Evolutionary conservation across 2,888 invertebrate genomes (phyloP), one percentile per base, ranked within the genome.

Genomic region (Rhagonycha lutea): DNA sequence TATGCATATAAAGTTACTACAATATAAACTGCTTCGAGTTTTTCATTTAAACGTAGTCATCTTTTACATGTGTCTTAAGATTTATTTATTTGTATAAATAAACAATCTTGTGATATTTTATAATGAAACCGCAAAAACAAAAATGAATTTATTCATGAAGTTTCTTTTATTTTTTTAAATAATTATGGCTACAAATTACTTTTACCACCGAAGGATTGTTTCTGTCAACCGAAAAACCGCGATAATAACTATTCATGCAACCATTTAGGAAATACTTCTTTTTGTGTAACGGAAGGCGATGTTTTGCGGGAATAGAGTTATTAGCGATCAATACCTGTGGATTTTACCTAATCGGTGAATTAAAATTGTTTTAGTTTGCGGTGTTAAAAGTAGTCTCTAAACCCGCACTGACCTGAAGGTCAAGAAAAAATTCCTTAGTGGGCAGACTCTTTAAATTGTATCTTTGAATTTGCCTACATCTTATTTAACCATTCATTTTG

Each of bases 31-130:
- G 61, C 70, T 62, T 62, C 14, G 28, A 62, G 70, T 70, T 62
- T 70, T 70, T 70, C 70, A 70, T 61, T 62, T 70, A 62, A 70
- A 70, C 70, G 70, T 14, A 70, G 70, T 70, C 70, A 70, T 70
- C 62, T 70, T 70, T 70, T 62, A 70, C 70, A 70, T 61, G 61
- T 70, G 70, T 70, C 62, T 62, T 70, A 62, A 69, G 69, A 70
- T 70, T 70, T 70, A 70, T 70, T 61, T 62, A 47, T 70, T 70
- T 70, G 70, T 62, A 70, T 70, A 70, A 70, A 70, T 62, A 70
- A 70, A 47, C n/a, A 47, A n/a, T 47, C n/a, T 8, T 8, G 47
- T 47, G 47, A 47, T 47, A 47, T 47, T 47, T 47, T 47, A 47
- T n/a, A 47, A 47, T 47, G 47, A 47, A n/a, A 47, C 2, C 47